Evolutionary conservation across 2,113 vertebrate genomes (phyloP), one percentile per base, ranked within the genome.

Genomic region (Brachyhypopomus gauderio): DNA sequence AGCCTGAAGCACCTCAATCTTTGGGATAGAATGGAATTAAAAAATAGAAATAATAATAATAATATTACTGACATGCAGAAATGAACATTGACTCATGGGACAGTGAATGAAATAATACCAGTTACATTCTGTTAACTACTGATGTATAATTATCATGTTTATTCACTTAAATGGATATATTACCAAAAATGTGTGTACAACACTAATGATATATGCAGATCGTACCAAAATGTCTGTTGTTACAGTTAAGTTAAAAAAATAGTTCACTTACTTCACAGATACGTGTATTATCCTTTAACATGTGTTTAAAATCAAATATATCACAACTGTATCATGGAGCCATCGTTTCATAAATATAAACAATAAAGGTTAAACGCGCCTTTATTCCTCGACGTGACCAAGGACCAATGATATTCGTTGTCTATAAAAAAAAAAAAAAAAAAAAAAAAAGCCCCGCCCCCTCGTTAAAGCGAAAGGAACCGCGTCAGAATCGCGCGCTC

Each of bases 61-160:
- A 2, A 52, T 52, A 52, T 52, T 52, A 52, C 45, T 22, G 75
- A 67, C 48, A 20, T 64, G 52, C 45, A 27, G 58, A 38, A 12
- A 8, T 67, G 30, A 70, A 70, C 66, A 70, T 38, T 69, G 6
- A 5, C 62, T 64, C 64, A 20, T 30, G 72, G 41, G 58, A 16
- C 8, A 70, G 69, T 38, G n/a, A 78, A 38, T 5, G 6, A 23
- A 38, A 58, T 23, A 12, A 16, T 56, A n/a, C 27, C 25, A 5
- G 59, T 79, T 60, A 30, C 59, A 23, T 71, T 79, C 38, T 20
- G 36, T 14, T 34, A 7, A 69, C 52, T 38, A 9, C 25, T 23
- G 17, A 48, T 41, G 20, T 45, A 79, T 41, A 11, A 48, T 62
- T 72, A 8, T 72, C 20, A 25, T 59, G 59, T 70, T 79, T 72